Conservation (phyloP, 2,113 vertebrate species). For the Anguilla japonica region DNA sequence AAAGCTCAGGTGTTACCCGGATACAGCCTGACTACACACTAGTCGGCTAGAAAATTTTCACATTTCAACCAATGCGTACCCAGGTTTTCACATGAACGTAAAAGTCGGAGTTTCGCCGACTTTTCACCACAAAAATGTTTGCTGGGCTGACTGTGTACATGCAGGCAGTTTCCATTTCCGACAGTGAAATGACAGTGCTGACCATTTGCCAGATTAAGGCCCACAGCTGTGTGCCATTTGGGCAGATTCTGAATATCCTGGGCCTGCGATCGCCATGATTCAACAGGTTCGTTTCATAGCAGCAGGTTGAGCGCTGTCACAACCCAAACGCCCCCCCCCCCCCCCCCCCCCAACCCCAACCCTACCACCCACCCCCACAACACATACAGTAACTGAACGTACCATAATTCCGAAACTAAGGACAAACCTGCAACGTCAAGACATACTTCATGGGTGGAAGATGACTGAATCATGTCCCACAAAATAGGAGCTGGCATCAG, state of each 20-base stretch:
- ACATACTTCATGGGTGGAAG: background rate
- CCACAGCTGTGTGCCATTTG: background rate
- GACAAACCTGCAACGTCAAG: background rate
- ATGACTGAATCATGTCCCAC: background rate
- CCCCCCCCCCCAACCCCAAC: background rate
- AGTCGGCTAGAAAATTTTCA: too few species aligned
- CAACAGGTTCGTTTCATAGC: background rate
- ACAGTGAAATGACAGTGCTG: too few species aligned
- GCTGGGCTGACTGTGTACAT: too few species aligned
- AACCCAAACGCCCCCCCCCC: background rate
- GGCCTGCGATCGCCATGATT: background rate
- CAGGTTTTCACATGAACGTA: too few species aligned
- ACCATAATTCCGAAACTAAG: background rate
- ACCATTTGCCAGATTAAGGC: background rate
- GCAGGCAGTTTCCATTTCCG: too few species aligned
- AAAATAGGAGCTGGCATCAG: background rate
- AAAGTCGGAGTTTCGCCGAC: too few species aligned
- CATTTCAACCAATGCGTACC: too few species aligned
- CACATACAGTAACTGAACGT: background rate
- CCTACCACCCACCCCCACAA: background rate
- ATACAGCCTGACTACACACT: too few species aligned
- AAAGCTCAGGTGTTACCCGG: too few species aligned
- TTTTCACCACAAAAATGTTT: too few species aligned
- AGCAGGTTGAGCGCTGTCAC: background rate
- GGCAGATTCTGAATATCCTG: background rate